A percentile compares a stretch with the other conserved stretches of the same genome.
These are phyloP conservation scores for Lottia gigantea DNA, from an alignment of 2,888 invertebrate genomes.

Conservation along the genomic window DNA sequence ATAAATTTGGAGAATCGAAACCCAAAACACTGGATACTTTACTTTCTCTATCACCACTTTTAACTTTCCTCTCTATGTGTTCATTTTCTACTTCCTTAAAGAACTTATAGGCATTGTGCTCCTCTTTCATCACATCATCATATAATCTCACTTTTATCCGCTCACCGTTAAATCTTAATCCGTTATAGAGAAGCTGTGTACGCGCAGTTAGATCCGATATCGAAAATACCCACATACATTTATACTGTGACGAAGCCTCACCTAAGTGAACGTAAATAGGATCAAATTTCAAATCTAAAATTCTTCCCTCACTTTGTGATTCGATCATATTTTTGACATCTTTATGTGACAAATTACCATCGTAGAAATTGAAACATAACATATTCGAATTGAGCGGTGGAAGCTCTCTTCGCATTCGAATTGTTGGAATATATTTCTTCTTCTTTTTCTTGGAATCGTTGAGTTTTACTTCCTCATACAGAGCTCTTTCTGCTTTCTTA, in stretches of 20 bases:
- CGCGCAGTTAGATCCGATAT: slow-evolving; percentile 32
- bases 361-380: slow-evolving; percentile 13
- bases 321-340: slow-evolving; percentile 38
- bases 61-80: not conserved
- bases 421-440: slow-evolving; percentile 15
- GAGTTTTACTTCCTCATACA: not conserved
- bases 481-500: not conserved
- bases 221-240: slow-evolving; percentile 36
- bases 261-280: slow-evolving; percentile 35
- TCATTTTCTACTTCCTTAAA: slow-evolving; percentile 33
- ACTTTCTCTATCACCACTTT: too few species aligned
- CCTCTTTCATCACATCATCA: slow-evolving; percentile 43
- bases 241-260: not conserved
- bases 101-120: slow-evolving; percentile 42
- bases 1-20: too few species aligned
- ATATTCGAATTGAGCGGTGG: slow-evolving; percentile 11
- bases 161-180: slow-evolving; percentile 35
- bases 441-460: slow-evolving; percentile 10
- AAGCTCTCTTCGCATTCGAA: slow-evolving; percentile 20
- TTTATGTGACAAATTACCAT: slow-evolving; percentile 26
- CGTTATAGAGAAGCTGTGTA: slow-evolving; percentile 29
- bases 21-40: too few species aligned
- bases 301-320: slow-evolving; percentile 26
- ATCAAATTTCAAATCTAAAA: slow-evolving; percentile 40
- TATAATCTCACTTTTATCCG: slow-evolving; percentile 32